Evolutionary conservation across 2,113 vertebrate genomes (phyloP).

Genomic region (Poeciliopsis retropinna): DNA sequence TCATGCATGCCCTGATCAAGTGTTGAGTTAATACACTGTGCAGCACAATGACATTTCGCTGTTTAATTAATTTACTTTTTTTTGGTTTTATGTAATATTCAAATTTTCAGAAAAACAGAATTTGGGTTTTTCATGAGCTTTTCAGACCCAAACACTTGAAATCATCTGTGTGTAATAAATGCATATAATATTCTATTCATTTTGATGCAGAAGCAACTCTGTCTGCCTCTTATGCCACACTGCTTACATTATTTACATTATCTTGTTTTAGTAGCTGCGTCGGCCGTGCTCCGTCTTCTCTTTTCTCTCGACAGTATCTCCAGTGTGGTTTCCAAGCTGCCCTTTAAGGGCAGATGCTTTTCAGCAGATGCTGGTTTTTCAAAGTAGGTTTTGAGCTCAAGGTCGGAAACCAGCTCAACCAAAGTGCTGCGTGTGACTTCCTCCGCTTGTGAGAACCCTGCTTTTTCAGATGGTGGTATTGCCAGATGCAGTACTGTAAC

Average conservation of each 20-base stretch:
- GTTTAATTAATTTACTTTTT: background rate
- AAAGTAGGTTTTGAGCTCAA: conserved; percentile 7
- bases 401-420: conserved; percentile 36
- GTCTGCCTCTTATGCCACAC: background rate
- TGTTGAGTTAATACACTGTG: background rate
- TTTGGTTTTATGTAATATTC: background rate
- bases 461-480: background rate
- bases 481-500: background rate
- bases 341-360: background rate
- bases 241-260: background rate
- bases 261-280: background rate
- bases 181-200: background rate
- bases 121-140: background rate
- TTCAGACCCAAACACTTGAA: background rate
- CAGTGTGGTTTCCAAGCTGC: conserved; percentile 10
- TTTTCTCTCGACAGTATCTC: background rate
- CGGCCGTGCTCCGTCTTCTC: background rate
- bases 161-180: background rate
- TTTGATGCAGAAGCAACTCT: background rate
- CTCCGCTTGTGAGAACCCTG: conserved; percentile 5
- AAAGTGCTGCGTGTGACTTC: conserved; percentile 8
- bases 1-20: background rate
- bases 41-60: background rate
- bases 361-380: conserved; percentile 14
- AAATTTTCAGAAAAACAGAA: background rate